Evolutionary conservation across 2,888 invertebrate species (phyloP).

Genomic region (Fragum sueziense): DNA sequence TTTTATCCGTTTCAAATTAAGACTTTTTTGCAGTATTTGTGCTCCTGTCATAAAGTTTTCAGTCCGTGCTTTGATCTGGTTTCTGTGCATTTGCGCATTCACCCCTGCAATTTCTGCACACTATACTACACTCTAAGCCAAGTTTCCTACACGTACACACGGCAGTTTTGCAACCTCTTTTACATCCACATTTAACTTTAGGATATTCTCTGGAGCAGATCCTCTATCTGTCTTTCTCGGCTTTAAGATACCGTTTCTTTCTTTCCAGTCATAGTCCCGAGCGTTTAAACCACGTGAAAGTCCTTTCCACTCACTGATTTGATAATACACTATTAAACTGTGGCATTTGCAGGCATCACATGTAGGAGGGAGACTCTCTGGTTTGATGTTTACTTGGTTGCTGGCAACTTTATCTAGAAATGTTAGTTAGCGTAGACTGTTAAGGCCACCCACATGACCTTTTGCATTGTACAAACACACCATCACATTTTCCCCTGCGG

Average conservation of each 20-base stretch:
- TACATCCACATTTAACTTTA: conserved; percentile 3
- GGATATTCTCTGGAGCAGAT: not conserved
- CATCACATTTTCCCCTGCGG: not conserved
- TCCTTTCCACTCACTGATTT: not conserved
- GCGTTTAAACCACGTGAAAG: not conserved
- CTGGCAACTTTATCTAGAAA: conserved; percentile 4
- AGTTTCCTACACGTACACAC: not conserved
- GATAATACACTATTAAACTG: not conserved
- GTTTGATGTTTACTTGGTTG: not conserved
- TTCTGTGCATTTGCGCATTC: too few relatives aligned
- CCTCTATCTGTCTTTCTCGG: not conserved
- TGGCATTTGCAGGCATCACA: conserved; percentile 1
- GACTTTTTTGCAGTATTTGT: too few relatives aligned
- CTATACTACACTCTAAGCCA: not conserved
- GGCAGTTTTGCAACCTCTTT: not conserved
- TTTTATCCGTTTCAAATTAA: too few relatives aligned
- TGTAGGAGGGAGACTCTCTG: not conserved
- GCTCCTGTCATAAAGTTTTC: too few relatives aligned
- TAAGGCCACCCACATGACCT: not conserved
- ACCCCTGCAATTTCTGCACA: not conserved
- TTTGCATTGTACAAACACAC: conserved; percentile 3
- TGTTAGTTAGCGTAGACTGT: not conserved
- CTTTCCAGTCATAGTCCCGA: not conserved
- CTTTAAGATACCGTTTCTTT: not conserved
- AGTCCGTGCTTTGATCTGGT: too few relatives aligned